These are phyloP conservation scores for Sander lucioperca DNA, from an alignment of 2,113 vertebrate genomes.

Conservation along the genomic window DNA sequence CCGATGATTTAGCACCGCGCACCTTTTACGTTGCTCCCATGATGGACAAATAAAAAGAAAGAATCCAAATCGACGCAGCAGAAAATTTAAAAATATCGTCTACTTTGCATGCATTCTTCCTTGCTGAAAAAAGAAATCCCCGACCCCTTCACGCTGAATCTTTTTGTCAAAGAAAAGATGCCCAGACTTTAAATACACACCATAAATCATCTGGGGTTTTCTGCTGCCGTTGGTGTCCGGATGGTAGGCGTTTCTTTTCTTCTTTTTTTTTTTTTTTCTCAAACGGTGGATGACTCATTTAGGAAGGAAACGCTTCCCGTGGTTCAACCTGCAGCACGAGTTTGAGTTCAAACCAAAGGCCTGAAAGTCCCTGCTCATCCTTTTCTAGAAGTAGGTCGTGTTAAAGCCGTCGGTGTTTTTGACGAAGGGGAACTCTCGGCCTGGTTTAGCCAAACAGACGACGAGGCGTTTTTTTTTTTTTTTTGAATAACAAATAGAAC, in stretches of 20 bases:
- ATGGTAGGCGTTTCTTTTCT: neutral
- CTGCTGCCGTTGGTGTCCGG: neutral
- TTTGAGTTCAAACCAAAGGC: no score
- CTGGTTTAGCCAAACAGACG: neutral
- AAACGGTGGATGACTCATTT: slow-evolving; percentile 15
- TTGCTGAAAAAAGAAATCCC: no score
- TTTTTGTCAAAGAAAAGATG: no score
- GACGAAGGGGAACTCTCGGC: neutral
- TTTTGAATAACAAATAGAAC: neutral
- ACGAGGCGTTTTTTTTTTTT: no score
- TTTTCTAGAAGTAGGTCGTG: neutral
- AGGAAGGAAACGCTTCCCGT: slow-evolving; percentile 10
- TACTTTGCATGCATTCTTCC: no score
- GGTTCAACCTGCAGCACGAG: neutral
- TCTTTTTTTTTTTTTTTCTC: neutral
- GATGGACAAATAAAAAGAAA: no score
- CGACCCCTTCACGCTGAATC: no score
- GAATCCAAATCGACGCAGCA: no score
- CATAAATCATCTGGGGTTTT: slow-evolving; percentile 33
- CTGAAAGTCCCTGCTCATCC: neutral
- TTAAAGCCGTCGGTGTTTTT: neutral
- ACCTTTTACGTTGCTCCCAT: no score
- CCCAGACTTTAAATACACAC: slow-evolving; percentile 23
- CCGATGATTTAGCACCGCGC: no score
- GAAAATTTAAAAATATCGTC: no score